Base-by-base conservation (phyloP, 2,888 invertebrate genomes). In the Petrolisthes cinctipes region DNA sequence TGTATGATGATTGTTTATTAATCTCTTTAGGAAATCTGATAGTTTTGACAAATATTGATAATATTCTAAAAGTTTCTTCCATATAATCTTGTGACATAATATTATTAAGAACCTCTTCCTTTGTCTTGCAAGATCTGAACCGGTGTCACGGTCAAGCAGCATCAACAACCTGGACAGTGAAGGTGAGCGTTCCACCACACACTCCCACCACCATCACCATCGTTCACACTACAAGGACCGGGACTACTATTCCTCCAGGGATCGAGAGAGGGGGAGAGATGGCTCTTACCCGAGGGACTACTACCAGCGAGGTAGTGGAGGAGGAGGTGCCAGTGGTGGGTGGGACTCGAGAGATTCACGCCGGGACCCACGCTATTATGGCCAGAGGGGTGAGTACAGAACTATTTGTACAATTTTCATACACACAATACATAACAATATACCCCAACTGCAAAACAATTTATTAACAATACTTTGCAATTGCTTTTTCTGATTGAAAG, bases 141-240 rank as follows among this genome's bases (percentile, higher is more conserved):
- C 88, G 4, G 81, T 88, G 51, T 88, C 88, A 20, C 76, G 88
- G 4, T 85, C 88, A 14, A 88, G 88, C 20, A 88, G 88, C 82
- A 88, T 88, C 20, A 88, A 88, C 78, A 88, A 88, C 78, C 56
- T 88, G 23, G 88, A 88, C 17, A 82, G 81, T 37, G 78, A 82
- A 9, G 85, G 82, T 54, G 85, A 82, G 4, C 76, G 84, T 51
- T 68, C 88, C 6, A 54, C 17, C 51, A 75, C 75, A 53, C 85
- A 85, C 57, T 78, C 76, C 9, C 85, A 82, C 57, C 82, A 73
- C 75, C 73, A 68, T 4, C 86, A 68, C 79, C 88, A 82, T 68
- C 84, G 81, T 23, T 85, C 76, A 57, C 83, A 87, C 57, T 81
- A 84, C 61, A 79, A 71, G 37, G 51, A 51, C 14, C 20, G 85